A percentile compares a stretch with the other conserved stretches of the same genome.
These are phyloP conservation scores for Spea multiplicata DNA, from an alignment of 2,113 vertebrate genomes.

Conservation along the genomic window DNA sequence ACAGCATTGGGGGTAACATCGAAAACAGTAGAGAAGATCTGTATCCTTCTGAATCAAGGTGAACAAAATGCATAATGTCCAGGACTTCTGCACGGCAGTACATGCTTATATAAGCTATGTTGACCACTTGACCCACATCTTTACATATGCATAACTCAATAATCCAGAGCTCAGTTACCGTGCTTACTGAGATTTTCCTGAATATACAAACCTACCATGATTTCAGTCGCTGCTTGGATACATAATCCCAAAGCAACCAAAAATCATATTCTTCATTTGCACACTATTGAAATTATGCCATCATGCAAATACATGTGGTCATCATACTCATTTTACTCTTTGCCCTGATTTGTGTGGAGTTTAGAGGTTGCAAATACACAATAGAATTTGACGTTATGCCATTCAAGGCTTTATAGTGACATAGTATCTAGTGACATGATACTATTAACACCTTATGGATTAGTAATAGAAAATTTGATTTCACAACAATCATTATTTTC, in stretches of 20 bases:
- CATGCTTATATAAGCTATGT: not conserved
- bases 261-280: conserved; percentile 11
- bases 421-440: too few species aligned
- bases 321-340: too few species aligned
- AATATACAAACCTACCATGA: not conserved
- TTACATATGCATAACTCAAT: not conserved
- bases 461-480: too few species aligned
- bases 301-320: not conserved
- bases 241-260: not conserved
- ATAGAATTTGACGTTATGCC: too few species aligned
- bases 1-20: too few species aligned
- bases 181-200: not conserved
- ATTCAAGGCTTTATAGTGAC: too few species aligned
- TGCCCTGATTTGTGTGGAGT: too few species aligned
- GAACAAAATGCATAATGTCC: not conserved
- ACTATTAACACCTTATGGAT: too few species aligned
- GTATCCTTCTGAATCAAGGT: too few species aligned
- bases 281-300: conserved; percentile 14
- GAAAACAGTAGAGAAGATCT: too few species aligned
- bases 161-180: not conserved
- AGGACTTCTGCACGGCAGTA: not conserved
- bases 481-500: too few species aligned
- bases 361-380: too few species aligned
- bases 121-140: not conserved
- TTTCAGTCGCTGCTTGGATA: conserved; percentile 3